Percentiles rank a stretch among this genome's conserved stretches.
Conservation (phyloP, 2,113 vertebrate genomes). For the Notarius lentiginosus region DNA sequence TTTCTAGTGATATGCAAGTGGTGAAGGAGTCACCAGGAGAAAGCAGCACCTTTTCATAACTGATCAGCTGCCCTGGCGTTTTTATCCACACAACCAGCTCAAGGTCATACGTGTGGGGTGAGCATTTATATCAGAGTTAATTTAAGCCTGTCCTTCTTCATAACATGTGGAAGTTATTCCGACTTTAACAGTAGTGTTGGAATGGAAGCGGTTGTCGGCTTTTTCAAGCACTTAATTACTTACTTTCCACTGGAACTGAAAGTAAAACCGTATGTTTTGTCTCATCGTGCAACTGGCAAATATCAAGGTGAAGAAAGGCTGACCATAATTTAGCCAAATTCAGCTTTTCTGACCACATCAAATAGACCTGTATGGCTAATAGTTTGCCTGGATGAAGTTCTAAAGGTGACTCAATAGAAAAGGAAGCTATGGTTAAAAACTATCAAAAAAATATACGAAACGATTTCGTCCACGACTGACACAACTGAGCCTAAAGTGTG, state of each 20-base stretch:
- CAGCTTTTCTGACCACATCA: not conserved
- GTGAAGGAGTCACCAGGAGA: not conserved
- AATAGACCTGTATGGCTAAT: not conserved
- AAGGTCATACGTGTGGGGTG: not conserved
- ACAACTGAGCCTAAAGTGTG: not conserved
- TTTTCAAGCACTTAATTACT: constrained; percentile 26
- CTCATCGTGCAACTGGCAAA: not conserved
- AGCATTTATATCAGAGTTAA: not conserved
- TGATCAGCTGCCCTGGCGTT: not conserved
- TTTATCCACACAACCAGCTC: not conserved
- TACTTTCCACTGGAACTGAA: constrained; percentile 7
- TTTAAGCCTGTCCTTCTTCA: not conserved
- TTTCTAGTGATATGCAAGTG: not conserved
- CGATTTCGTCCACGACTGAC: not conserved
- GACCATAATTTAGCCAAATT: not conserved
- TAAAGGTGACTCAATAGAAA: not conserved
- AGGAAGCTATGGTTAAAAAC: not conserved
- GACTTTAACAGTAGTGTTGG: not conserved
- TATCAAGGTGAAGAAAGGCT: constrained; percentile 21
- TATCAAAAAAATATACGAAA: not conserved
- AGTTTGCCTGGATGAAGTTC: not conserved
- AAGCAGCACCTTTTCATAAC: not conserved
- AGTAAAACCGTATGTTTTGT: constrained; percentile 15
- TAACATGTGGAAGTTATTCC: constrained; percentile 29
- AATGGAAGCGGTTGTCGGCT: constrained; percentile 11